Evolutionary conservation across 1,140 invertebrate genomes (phyloP).

Genomic region (Halesus radiatus): DNA sequence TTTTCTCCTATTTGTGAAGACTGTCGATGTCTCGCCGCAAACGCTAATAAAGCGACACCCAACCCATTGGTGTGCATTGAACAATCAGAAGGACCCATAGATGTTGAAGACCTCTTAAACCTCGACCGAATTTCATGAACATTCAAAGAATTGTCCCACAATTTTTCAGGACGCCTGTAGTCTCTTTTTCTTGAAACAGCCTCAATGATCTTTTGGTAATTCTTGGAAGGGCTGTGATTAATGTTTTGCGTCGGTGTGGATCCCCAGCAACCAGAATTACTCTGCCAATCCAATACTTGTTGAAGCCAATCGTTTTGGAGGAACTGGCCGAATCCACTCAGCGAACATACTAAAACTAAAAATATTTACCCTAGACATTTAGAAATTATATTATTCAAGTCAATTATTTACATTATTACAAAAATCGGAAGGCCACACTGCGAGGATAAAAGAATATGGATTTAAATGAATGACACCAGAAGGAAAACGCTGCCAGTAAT

Average conservation of each 20-base stretch:
- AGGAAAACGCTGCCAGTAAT: too few species aligned
- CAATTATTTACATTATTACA: too few species aligned
- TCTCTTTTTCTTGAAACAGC: neutral
- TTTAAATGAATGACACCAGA: too few species aligned
- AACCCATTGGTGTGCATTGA: constrained; percentile 47
- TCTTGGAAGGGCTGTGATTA: too few species aligned
- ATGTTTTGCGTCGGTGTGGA: neutral
- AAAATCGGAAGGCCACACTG: too few species aligned
- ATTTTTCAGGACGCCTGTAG: neutral
- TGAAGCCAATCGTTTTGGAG: constrained; percentile 34
- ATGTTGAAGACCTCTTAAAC: constrained; percentile 33
- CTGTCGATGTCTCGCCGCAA: constrained; percentile 11
- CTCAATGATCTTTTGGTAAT: too few species aligned
- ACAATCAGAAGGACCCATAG: constrained; percentile 25
- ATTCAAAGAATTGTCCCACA: neutral
- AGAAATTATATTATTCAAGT: too few species aligned
- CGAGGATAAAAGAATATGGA: too few species aligned
- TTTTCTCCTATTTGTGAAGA: neutral
- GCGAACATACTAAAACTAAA: constrained; percentile 47
- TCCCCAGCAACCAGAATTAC: constrained; percentile 45
- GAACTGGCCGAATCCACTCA: constrained; percentile 44
- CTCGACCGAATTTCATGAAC: neutral
- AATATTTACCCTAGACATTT: too few species aligned
- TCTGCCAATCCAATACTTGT: constrained; percentile 43
- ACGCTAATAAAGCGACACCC: constrained; percentile 38